Conservation (phyloP, 2,797 vertebrate genomes). For the Arrhamphus sclerolepis region DNA sequence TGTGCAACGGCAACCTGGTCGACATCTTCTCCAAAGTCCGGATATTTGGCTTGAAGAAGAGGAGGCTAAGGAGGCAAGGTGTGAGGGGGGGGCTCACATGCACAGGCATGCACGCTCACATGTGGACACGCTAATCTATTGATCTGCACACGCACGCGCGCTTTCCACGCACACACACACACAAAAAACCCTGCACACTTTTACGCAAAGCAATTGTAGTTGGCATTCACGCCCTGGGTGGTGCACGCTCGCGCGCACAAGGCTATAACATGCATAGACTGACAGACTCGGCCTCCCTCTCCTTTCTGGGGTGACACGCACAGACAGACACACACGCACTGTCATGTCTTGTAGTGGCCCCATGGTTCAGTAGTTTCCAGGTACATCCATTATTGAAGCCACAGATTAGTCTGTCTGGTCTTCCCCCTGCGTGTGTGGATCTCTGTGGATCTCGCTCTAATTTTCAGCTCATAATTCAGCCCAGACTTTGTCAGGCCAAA, state of each 20-base stretch:
- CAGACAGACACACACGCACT: constrained; percentile 37
- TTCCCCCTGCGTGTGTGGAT: constrained; percentile 17
- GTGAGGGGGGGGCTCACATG: constrained; percentile 33
- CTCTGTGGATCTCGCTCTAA: constrained; percentile 27
- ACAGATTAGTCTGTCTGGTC: constrained; percentile 65
- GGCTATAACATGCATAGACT: constrained; percentile 32
- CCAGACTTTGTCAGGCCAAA: constrained; percentile 15
- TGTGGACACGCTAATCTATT: constrained; percentile 21
- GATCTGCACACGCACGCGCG: constrained; percentile 14
- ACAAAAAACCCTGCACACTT: constrained; percentile 10
- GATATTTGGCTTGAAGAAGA: constrained; percentile 95
- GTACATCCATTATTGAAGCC: constrained; percentile 73
- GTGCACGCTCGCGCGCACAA: constrained; percentile 26
- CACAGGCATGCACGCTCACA: constrained; percentile 19
- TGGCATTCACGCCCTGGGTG: constrained; percentile 27
- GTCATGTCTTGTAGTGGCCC: constrained; percentile 63
- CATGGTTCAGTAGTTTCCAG: constrained; percentile 69
- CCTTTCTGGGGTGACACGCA: constrained; percentile 17
- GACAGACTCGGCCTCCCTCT: constrained; percentile 31
- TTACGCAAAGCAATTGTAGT: constrained; percentile 34
- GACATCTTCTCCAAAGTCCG: constrained; percentile 98
- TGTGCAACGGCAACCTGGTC: constrained; percentile 94
- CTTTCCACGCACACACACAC: neutral
- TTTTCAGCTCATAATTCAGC: constrained; percentile 39
- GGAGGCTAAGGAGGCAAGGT: constrained; percentile 95